Evolutionary conservation across 2,113 vertebrate genomes (phyloP).

Genomic region (Perca schrenkii): DNA sequence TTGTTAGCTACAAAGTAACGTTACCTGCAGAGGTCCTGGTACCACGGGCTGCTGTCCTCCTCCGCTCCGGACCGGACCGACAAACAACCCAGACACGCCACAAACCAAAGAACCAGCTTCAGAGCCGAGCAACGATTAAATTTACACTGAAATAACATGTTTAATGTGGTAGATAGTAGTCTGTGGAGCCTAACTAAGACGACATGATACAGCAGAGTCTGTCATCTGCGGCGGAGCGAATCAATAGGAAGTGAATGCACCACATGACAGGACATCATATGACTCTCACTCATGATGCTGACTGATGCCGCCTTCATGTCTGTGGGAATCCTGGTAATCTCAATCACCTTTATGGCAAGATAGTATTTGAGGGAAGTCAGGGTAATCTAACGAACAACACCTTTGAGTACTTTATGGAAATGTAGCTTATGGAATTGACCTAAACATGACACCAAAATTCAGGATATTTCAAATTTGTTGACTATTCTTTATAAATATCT

Average conservation of each 20-base stretch:
- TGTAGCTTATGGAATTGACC: background rate
- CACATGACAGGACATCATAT: constrained; percentile 79
- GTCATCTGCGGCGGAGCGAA: constrained; percentile 9
- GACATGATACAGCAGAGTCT: constrained; percentile 76
- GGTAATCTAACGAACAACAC: background rate
- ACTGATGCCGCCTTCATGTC: constrained; percentile 27
- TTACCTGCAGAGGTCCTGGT: constrained; percentile 81
- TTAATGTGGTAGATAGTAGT: background rate
- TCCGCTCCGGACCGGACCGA: constrained; percentile 44
- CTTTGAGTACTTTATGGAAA: background rate
- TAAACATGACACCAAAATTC: too few relatives aligned
- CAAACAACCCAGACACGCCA: constrained; percentile 37
- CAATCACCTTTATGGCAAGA: too few relatives aligned
- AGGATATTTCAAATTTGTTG: background rate
- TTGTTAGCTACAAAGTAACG: background rate
- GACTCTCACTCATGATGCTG: constrained; percentile 44
- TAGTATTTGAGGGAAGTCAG: too few relatives aligned
- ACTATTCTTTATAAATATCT: background rate
- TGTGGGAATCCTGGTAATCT: background rate
- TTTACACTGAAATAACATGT: constrained; percentile 46
- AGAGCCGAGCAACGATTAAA: background rate
- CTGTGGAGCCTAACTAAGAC: constrained; percentile 40
- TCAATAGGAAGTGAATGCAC: constrained; percentile 75
- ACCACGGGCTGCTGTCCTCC: constrained; percentile 60
- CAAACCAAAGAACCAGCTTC: constrained; percentile 30